Evolutionary conservation across 2,888 invertebrate genomes (phyloP).

Genomic region (Heliconius ethilla): DNA sequence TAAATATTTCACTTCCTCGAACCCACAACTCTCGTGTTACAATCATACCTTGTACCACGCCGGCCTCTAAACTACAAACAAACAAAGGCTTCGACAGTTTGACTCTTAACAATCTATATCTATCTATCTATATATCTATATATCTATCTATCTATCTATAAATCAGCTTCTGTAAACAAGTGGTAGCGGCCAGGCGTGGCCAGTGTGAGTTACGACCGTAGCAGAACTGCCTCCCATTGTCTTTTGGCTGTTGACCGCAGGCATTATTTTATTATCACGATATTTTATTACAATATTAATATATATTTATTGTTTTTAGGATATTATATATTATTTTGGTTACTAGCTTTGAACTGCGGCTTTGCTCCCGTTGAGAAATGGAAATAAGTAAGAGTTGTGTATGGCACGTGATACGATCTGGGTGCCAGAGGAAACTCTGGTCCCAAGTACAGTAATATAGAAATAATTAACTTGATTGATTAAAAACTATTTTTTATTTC

Average conservation of each 20-base stretch:
- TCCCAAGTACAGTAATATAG: too few species aligned
- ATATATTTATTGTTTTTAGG: slow-evolving; percentile 4
- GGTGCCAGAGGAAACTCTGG: too few species aligned
- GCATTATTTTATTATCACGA: slow-evolving; percentile 31
- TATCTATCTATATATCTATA: too few species aligned
- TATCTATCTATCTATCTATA: slow-evolving; percentile 14
- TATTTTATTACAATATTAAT: slow-evolving; percentile 9
- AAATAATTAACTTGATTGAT: too few species aligned
- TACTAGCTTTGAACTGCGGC: background rate
- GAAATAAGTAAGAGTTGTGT: background rate
- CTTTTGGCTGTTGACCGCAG: slow-evolving; percentile 42
- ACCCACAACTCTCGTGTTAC: background rate
- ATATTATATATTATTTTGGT: background rate
- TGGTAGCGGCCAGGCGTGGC: slow-evolving; percentile 36
- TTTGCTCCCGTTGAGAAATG: background rate
- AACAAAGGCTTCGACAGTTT: background rate
- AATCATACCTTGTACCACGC: background rate
- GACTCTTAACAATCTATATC: background rate
- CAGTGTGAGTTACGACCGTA: slow-evolving; percentile 37
- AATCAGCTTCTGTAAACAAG: slow-evolving; percentile 25
- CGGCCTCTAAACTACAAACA: background rate
- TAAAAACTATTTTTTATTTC: too few species aligned
- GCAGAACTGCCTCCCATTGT: slow-evolving; percentile 39
- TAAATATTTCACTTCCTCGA: too few species aligned
- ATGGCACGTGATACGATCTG: too few species aligned